phyloP scores from a whole-genome alignment of 1,140 invertebrate genomes.

The Drosophila mayri region DNA sequence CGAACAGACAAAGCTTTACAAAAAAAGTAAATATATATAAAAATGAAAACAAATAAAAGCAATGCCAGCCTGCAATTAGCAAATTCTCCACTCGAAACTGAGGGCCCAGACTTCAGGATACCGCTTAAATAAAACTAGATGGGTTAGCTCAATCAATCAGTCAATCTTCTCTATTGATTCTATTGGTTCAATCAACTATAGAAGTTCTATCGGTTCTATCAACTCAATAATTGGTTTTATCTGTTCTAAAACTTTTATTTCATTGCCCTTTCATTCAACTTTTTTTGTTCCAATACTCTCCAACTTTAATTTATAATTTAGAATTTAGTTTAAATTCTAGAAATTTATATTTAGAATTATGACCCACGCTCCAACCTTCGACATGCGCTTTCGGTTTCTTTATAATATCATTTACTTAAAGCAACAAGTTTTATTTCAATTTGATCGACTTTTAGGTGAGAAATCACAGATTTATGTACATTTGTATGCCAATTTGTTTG shows the following conservation, averaged over 20 bases:
- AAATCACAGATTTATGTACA: slow-evolving; percentile 13
- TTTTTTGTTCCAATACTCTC: not conserved
- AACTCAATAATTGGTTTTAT: not conserved
- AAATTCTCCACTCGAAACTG: not conserved
- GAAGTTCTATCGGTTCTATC: not conserved
- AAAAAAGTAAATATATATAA: not conserved
- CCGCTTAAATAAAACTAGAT: not conserved
- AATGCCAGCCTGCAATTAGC: slow-evolving; percentile 26
- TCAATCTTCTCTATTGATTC: too few relatives aligned
- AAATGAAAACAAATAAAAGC: not conserved
- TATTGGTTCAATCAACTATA: not conserved
- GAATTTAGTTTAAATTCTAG: not conserved
- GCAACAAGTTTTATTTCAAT: slow-evolving; percentile 13
- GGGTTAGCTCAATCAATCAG: not conserved
- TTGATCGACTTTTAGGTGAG: not conserved
- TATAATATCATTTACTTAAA: slow-evolving; percentile 1
- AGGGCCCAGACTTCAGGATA: slow-evolving; percentile 9
- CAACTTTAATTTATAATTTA: not conserved
- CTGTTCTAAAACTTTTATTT: too few relatives aligned
- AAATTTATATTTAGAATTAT: not conserved
- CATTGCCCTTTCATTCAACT: not conserved
- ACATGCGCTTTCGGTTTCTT: too few relatives aligned
- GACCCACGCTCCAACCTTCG: not conserved
- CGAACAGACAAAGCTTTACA: slow-evolving; percentile 7
- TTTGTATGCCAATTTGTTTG: slow-evolving; percentile 11